These are phyloP conservation scores for Malurus melanocephalus DNA, from an alignment of 2,113 vertebrate genomes.

Conservation along the genomic window DNA sequence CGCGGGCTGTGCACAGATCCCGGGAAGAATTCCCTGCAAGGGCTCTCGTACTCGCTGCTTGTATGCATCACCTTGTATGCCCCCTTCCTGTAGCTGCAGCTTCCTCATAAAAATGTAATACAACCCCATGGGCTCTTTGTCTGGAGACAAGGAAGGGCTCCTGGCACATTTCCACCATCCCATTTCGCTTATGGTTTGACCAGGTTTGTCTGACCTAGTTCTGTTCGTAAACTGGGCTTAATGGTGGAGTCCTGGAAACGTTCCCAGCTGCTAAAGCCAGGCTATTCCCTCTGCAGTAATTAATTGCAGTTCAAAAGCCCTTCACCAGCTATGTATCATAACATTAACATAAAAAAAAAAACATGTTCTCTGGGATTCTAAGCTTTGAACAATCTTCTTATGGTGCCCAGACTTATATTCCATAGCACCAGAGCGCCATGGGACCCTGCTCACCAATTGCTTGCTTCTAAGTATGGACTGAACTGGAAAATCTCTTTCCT, in stretches of 20 bases:
- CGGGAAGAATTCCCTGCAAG: background rate
- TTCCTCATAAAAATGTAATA: background rate
- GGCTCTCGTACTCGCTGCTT: background rate
- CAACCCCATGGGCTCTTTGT: background rate
- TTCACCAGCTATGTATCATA: constrained; percentile 16
- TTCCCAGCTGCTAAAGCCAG: constrained; percentile 45
- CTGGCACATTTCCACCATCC: background rate
- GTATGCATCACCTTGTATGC: background rate
- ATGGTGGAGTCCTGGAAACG: constrained; percentile 33
- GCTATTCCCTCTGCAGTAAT: constrained; percentile 42
- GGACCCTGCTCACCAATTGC: background rate
- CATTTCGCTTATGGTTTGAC: constrained; percentile 14
- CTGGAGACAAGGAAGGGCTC: background rate
- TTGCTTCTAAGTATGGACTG: background rate
- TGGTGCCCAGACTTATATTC: background rate
- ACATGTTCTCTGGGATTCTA: background rate
- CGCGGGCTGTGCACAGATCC: background rate
- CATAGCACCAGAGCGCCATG: background rate
- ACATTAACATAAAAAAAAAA: constrained; percentile 3
- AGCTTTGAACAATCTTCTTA: constrained; percentile 50
- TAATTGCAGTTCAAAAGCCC: constrained; percentile 48
- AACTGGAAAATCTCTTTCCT: constrained; percentile 47
- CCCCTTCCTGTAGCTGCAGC: background rate
- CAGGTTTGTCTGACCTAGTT: constrained; percentile 60
- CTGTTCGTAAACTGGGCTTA: constrained; percentile 41